Percentiles rank a stretch among this genome's conserved stretches.
These are phyloP conservation scores for Scarus forsteni DNA, from an alignment of 2,797 vertebrate genomes.

Conservation along the genomic window DNA sequence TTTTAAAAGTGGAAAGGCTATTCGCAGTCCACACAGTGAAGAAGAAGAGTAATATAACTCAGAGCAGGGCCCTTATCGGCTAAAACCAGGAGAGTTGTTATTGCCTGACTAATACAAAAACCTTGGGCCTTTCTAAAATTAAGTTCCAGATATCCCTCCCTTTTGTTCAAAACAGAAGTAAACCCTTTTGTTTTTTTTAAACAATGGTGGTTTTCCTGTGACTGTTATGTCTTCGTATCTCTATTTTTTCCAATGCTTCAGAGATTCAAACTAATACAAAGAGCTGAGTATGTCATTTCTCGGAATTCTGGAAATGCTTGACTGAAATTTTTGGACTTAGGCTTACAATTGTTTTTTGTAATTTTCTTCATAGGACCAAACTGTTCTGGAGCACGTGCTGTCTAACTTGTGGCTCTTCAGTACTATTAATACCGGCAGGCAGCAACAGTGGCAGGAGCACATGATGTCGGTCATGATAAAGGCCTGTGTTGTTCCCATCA, in stretches of 20 bases:
- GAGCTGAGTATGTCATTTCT: neutral
- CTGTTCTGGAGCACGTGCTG: conserved; percentile 26
- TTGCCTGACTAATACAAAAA: neutral
- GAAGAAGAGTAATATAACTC: neutral
- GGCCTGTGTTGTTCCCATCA: conserved; percentile 59
- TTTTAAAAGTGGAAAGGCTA: too few species aligned
- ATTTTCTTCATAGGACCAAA: conserved; percentile 23
- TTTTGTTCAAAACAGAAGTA: neutral
- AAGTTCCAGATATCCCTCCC: neutral
- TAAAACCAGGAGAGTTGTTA: neutral
- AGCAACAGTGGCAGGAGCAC: conserved; percentile 54
- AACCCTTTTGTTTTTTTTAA: neutral
- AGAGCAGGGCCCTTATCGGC: neutral
- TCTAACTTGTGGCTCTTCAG: conserved; percentile 18
- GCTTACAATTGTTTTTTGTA: too few species aligned
- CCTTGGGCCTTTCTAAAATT: neutral
- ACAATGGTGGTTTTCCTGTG: neutral
- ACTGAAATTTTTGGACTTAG: neutral
- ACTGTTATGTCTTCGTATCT: neutral
- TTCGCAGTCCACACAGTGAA: neutral
- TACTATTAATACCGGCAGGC: conserved; percentile 43
- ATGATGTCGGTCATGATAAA: conserved; percentile 62
- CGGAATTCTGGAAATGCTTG: neutral
- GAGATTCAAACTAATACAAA: conserved; percentile 2
- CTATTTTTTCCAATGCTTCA: neutral